Base-by-base conservation (phyloP, 2,888 invertebrate species). In the Sphaerophoria rueppellii region DNA sequence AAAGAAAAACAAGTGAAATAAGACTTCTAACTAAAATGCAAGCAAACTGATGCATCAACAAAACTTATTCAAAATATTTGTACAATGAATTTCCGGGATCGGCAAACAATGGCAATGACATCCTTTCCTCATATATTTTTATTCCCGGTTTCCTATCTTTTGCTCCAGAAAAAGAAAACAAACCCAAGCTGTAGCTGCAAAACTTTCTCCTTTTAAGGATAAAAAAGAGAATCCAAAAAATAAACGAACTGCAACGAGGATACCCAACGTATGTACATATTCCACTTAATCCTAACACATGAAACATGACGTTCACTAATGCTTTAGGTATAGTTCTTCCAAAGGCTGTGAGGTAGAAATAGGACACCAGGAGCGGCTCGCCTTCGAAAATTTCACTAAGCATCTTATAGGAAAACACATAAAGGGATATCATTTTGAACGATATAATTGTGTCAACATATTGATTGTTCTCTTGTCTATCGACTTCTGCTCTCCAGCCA, bases 11-110 rank as follows among this genome's bases (percentile, higher is more conserved):
- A 67, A 67, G 32, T 54, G 40, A 67, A 54, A 67, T 67, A 54
- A 67, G 40, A 67, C 54, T 50, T 24, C 50, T 52, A 67, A 67
- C 54, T 40, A 9, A 67, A 67, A 54, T 67, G 67, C 54, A 67
- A 67, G 54, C 67, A 65, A 72, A 76, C 48, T 75, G 24, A 24
- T 24, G 58, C 61, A 73, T 58, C 69, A 77, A 69, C 67, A 63
- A 74, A 74, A 74, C 74, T 78, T 78, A 78, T 78, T 82, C 73
- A 78, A 82, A 82, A 82, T 82, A 71, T 82, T 82, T 82, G 82
- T 70, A 78, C 82, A 78, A 78, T 71, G 82, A 82, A 78, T 82
- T 82, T 82, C 78, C 82, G 73, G 82, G 63, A 63, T 69, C 70
- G 65, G 63, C 74, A 74, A 63, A 82, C 73, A 82, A 69, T 69